phyloP scores from a whole-genome alignment of 2,113 vertebrate genomes.

The Syngnathoides biaculeatus region DNA sequence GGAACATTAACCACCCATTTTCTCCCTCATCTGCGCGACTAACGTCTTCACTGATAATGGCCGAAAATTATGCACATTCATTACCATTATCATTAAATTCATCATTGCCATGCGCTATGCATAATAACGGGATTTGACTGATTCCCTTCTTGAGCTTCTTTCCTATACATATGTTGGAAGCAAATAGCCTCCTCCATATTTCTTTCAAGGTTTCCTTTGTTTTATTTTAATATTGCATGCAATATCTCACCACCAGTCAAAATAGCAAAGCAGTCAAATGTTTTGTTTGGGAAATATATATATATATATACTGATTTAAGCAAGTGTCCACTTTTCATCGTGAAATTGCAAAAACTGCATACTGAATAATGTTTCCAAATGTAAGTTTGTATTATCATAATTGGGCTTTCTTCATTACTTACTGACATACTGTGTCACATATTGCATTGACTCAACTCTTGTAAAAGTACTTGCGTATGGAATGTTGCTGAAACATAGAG shows the following conservation, averaged over 20 bases:
- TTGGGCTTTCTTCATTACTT: neutral
- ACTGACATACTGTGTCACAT: neutral
- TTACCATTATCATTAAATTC: slow-evolving; percentile 67
- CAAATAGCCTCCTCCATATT: slow-evolving; percentile 2
- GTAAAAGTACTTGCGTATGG: neutral
- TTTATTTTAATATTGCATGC: slow-evolving; percentile 14
- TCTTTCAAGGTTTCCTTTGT: slow-evolving; percentile 24
- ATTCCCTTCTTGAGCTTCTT: slow-evolving; percentile 26
- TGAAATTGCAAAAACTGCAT: neutral
- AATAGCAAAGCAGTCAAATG: neutral
- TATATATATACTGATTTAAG: neutral
- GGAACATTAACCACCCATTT: slow-evolving; percentile 58
- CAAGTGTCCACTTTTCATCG: neutral
- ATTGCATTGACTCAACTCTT: neutral
- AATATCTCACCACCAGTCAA: slow-evolving; percentile 5
- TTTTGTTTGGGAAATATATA: neutral
- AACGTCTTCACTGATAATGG: slow-evolving; percentile 57
- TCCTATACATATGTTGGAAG: neutral
- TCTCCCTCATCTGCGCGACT: slow-evolving; percentile 27
- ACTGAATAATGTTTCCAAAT: slow-evolving; percentile 1
- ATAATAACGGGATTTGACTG: slow-evolving; percentile 47
- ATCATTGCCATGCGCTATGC: slow-evolving; percentile 48
- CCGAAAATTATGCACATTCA: slow-evolving; percentile 67
- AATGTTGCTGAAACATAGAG: neutral
- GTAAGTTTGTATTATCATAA: neutral